Conservation (phyloP, 2,797 vertebrate genomes). For the Chrosomus eos region DNA sequence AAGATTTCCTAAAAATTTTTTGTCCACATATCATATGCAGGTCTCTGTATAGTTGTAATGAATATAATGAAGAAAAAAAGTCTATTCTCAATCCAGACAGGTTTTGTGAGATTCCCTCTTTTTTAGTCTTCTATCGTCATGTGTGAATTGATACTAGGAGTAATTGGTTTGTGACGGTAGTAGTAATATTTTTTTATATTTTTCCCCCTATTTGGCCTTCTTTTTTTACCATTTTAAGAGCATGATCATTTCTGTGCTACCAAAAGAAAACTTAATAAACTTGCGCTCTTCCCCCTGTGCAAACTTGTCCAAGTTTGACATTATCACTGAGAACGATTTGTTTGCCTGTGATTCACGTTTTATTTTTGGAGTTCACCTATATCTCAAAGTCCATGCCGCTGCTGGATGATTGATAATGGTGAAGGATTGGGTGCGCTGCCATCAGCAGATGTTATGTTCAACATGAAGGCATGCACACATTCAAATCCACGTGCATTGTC, state of each 20-base stretch:
- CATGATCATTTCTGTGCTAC: not conserved
- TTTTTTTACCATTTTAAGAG: not conserved
- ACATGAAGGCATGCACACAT: not conserved
- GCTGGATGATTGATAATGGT: not conserved
- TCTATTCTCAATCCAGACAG: not conserved
- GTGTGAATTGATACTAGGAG: slow-evolving; percentile 3
- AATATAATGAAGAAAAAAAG: not conserved
- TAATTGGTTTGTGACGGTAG: not conserved
- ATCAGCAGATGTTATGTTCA: slow-evolving; percentile 43
- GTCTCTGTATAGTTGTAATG: not conserved
- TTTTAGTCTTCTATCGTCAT: not conserved
- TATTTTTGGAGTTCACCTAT: slow-evolving; percentile 26
- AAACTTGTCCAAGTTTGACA: not conserved
- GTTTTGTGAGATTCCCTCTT: not conserved
- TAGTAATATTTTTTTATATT: too few species aligned
- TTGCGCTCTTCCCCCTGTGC: not conserved
- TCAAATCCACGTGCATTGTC: not conserved
- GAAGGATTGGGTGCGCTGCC: slow-evolving; percentile 23
- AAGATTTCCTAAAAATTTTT: not conserved
- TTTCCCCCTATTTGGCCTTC: not conserved
- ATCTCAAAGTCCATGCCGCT: slow-evolving; percentile 30
- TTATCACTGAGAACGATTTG: not conserved
- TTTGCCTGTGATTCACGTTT: not conserved
- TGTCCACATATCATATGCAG: not conserved
- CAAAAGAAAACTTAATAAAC: slow-evolving; percentile 42